Percentiles rank a stretch among this genome's conserved stretches.
Evolutionary conservation across 2,797 vertebrate species (phyloP).

Genomic region (Peromyscus melanophrys): DNA sequence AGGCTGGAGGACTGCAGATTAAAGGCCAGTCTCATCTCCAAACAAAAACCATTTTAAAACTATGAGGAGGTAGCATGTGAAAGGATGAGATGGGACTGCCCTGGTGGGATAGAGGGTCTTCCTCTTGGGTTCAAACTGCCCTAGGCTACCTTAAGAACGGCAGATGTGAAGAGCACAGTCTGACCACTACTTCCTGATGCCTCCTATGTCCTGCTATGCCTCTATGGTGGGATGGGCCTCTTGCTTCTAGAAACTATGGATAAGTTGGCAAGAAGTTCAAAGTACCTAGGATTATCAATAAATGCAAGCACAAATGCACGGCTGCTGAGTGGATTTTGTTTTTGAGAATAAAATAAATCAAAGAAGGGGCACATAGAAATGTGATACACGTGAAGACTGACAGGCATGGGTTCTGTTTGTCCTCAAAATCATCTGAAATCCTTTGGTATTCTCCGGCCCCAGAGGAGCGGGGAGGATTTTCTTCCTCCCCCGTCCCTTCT

Average conservation of each 20-base stretch:
- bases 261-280: not conserved
- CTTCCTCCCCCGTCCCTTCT: not conserved
- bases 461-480: not conserved
- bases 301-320: not conserved
- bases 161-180: not conserved
- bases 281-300: not conserved
- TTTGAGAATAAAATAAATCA: slow-evolving; percentile 48
- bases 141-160: not conserved
- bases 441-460: slow-evolving; percentile 47
- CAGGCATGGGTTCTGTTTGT: not conserved
- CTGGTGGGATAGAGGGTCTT: not conserved
- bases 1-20: not conserved
- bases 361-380: not conserved
- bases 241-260: not conserved
- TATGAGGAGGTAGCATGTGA: not conserved
- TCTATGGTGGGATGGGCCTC: not conserved
- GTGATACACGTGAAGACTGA: not conserved
- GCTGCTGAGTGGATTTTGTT: not conserved
- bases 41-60: not conserved
- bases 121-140: not conserved
- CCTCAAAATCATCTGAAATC: slow-evolving; percentile 41
- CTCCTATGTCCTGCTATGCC: not conserved
- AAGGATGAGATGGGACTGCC: not conserved
- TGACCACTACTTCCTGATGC: not conserved
- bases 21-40: not conserved